Evolutionary conservation across 2,888 invertebrate species (phyloP).

Genomic region (Drosophila aldrichi): DNA sequence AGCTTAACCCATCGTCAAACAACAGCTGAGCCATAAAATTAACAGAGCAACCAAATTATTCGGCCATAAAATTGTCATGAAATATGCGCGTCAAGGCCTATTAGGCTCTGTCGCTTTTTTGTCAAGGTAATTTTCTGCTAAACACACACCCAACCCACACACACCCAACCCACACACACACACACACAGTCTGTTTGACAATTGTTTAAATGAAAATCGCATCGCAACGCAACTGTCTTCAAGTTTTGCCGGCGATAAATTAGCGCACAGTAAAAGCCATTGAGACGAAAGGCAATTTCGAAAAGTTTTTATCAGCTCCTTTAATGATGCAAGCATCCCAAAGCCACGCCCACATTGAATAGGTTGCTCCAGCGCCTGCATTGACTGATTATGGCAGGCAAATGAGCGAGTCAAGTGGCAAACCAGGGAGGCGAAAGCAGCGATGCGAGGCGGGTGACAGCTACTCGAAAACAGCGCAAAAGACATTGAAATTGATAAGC

Average conservation of each 20-base stretch:
- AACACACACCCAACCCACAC: not conserved
- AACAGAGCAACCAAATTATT: conserved; percentile 66
- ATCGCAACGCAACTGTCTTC: conserved; percentile 23
- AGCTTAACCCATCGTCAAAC: not conserved
- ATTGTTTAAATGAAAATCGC: conserved; percentile 52
- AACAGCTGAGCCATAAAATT: conserved; percentile 41
- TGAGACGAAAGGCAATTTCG: conserved; percentile 42
- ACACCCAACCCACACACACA: not conserved
- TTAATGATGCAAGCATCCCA: conserved; percentile 40
- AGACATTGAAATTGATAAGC: conserved; percentile 70
- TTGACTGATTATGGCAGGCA: conserved; percentile 67
- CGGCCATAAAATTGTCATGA: conserved; percentile 65
- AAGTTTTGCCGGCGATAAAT: conserved; percentile 63
- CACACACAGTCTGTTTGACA: conserved; percentile 14
- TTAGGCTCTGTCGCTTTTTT: conserved; percentile 28
- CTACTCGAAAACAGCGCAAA: conserved; percentile 6
- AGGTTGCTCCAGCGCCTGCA: conserved; percentile 23
- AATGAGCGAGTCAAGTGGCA: conserved; percentile 63
- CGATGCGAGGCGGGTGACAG: conserved; percentile 7
- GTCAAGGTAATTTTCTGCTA: conserved; percentile 12
- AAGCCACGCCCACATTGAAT: not conserved
- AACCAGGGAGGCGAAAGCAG: conserved; percentile 28
- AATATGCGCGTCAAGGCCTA: conserved; percentile 46
- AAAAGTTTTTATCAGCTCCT: conserved; percentile 70
- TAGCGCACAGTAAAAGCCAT: conserved; percentile 60